Evolutionary conservation across 35 echinoderm and acorn worm genomes (phyloP).

Genomic region (Patiria miniata): DNA sequence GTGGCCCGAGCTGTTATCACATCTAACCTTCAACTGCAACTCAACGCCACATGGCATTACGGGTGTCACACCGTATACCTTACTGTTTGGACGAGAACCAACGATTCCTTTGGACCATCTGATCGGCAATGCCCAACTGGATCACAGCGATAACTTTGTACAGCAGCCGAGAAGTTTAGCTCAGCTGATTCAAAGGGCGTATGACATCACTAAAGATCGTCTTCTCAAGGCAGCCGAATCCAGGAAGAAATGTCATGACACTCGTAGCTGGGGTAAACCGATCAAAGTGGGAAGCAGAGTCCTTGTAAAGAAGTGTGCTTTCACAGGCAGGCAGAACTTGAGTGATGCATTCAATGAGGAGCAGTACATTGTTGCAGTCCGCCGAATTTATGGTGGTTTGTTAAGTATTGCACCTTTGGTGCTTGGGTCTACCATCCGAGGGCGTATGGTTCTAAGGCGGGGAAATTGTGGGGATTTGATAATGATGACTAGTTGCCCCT

Average conservation of each 20-base stretch:
- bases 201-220: neutral
- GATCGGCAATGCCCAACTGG: neutral
- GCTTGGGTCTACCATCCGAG: no score
- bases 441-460: no score
- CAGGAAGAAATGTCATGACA: neutral
- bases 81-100: neutral
- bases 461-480: no score
- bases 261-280: neutral
- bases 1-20: constrained; percentile 41
- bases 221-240: neutral
- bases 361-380: neutral
- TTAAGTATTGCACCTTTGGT: no score
- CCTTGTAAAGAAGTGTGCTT: neutral
- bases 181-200: neutral
- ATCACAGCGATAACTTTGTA: neutral
- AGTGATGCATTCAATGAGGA: neutral
- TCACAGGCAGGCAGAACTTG: neutral
- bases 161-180: neutral
- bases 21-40: constrained; percentile 45
- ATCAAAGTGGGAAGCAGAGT: neutral
- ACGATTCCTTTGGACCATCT: neutral
- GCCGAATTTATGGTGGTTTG: neutral
- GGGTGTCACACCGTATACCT: neutral
- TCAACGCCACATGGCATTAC: constrained; percentile 9
- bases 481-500: no score